Evolutionary conservation across 92 coral and sea anemone genomes (phyloP).

Genomic region (Chrysogorgia sp.): DNA sequence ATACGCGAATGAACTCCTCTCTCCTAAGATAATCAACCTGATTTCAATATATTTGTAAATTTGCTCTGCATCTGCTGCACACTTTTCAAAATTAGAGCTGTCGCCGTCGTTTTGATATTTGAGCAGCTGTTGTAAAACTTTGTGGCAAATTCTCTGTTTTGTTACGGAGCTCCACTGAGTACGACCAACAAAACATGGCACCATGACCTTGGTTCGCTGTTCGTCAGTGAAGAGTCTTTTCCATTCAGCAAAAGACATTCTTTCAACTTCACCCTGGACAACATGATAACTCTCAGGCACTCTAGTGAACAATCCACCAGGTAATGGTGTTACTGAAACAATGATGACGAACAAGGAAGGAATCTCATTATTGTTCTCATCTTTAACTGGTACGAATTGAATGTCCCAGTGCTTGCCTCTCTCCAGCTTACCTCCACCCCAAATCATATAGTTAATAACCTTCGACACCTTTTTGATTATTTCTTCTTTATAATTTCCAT

Average conservation of each 20-base stretch:
- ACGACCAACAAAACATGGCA: too few species aligned
- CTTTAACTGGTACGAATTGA: constrained; percentile 46
- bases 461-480: constrained; percentile 22
- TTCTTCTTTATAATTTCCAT: constrained; percentile 18
- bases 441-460: constrained; percentile 42
- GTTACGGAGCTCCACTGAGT: too few species aligned
- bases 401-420: constrained; percentile 57
- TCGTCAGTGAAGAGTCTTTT: background rate
- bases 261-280: constrained; percentile 42
- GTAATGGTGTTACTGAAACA: constrained; percentile 21
- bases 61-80: too few species aligned
- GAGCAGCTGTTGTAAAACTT: too few species aligned
- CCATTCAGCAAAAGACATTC: constrained; percentile 37
- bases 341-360: constrained; percentile 24
- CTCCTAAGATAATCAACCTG: too few species aligned
- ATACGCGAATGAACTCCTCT: too few species aligned
- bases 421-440: constrained; percentile 28
- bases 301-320: constrained; percentile 28
- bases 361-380: constrained; percentile 7
- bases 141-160: too few species aligned
- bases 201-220: too few species aligned
- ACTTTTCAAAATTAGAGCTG: too few species aligned
- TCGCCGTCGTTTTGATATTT: too few species aligned
- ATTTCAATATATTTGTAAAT: too few species aligned
- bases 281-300: constrained; percentile 46